Conservation (phyloP, 30 jellyfish, hydroid and myxozoan genomes). For the Hydractinia symbiolongicarpus region DNA sequence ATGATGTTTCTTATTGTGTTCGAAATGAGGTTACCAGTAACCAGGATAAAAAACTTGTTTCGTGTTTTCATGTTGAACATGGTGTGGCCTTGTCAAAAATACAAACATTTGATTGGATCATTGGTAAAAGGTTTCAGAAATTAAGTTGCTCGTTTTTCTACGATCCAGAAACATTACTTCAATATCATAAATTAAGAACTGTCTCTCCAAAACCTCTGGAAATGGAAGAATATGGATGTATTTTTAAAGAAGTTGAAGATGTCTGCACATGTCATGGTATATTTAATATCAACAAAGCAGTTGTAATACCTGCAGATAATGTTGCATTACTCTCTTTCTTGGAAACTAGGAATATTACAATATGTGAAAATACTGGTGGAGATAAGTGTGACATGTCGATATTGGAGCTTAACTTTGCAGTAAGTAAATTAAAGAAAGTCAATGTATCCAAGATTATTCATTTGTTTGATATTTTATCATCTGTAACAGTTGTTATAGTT, state of each 20-base stretch:
- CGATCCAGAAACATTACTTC: neutral
- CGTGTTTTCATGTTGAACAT: too few relatives aligned
- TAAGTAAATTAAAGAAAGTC: neutral
- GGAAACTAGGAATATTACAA: neutral
- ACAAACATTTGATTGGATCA: neutral
- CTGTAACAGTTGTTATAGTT: neutral
- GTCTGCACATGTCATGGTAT: neutral
- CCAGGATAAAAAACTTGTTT: too few relatives aligned
- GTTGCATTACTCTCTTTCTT: neutral
- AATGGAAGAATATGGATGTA: too few relatives aligned
- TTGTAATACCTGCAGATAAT: slow-evolving; percentile 4
- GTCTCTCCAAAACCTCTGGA: neutral
- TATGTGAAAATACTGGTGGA: too few relatives aligned
- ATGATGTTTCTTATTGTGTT: too few relatives aligned
- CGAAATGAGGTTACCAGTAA: too few relatives aligned
- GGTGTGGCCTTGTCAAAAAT: neutral
- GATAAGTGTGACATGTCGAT: too few relatives aligned
- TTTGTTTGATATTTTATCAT: neutral
- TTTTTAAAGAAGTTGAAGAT: too few relatives aligned
- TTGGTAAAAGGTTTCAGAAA: neutral
- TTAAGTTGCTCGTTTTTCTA: slow-evolving; percentile 1
- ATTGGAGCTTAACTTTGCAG: neutral
- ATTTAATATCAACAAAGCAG: too few relatives aligned
- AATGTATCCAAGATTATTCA: neutral
- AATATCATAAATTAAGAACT: neutral